A percentile compares a stretch with the other conserved stretches of the same genome.
These are phyloP conservation scores for Crocuta crocuta DNA, from an alignment of 2,113 vertebrate species.

Conservation along the genomic window DNA sequence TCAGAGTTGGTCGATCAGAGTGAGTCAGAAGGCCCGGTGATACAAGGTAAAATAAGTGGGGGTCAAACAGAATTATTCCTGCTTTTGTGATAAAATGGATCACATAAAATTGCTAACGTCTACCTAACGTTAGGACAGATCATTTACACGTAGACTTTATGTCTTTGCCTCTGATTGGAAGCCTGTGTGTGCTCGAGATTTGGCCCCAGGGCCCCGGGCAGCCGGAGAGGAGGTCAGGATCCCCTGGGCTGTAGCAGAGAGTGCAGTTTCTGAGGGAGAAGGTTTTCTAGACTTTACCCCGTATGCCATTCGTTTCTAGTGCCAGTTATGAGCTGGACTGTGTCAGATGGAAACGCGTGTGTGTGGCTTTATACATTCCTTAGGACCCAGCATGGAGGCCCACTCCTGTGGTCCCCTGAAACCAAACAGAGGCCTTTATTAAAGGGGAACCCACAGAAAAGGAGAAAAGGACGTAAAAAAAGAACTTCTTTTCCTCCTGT, in stretches of 20 bases:
- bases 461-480: rapidly evolving
- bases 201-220: not conserved
- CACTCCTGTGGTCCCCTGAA: not conserved
- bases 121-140: not conserved
- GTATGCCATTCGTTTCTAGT: not conserved
- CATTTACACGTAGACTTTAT: not conserved
- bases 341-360: not conserved
- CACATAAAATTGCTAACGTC: not conserved
- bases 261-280: not conserved
- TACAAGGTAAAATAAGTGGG: constrained; percentile 81
- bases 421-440: not conserved
- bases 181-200: not conserved
- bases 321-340: not conserved
- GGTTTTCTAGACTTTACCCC: not conserved
- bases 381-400: not conserved
- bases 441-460: not conserved
- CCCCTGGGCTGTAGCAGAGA: rapidly evolving
- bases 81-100: too few relatives aligned
- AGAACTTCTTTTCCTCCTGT: not conserved
- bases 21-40: constrained; percentile 80
- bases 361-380: not conserved
- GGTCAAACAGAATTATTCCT: not conserved
- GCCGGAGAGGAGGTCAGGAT: not conserved
- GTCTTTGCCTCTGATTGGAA: not conserved
- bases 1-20: constrained; percentile 85